These are phyloP conservation scores for Xenopus petersii DNA, from an alignment of 2,797 vertebrate species.

Conservation along the genomic window DNA sequence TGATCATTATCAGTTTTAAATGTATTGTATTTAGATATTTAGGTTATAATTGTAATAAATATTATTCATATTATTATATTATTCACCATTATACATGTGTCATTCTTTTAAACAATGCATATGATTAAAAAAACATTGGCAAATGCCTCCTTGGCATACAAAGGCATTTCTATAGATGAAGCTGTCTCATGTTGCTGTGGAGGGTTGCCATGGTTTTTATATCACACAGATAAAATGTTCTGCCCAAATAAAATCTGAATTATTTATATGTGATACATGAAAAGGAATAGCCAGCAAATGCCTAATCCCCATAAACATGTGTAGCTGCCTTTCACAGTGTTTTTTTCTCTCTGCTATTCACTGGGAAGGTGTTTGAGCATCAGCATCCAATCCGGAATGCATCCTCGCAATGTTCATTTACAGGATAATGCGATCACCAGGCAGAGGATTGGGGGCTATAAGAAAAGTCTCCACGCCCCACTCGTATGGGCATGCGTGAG, in stretches of 20 bases:
- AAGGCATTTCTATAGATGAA: not conserved
- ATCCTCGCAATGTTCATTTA: not conserved
- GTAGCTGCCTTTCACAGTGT: too few species aligned
- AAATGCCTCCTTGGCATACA: not conserved
- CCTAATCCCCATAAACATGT: not conserved
- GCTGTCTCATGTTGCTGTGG: not conserved
- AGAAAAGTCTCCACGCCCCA: constrained; percentile 59
- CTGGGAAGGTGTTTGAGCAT: too few species aligned
- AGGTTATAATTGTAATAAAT: too few species aligned
- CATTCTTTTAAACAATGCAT: too few species aligned
- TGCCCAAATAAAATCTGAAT: not conserved
- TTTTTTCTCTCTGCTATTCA: too few species aligned
- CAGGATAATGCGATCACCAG: constrained; percentile 24
- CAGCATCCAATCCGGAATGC: not conserved
- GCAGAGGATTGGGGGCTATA: constrained; percentile 11
- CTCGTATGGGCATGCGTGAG: constrained; percentile 62
- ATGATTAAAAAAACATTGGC: too few species aligned
- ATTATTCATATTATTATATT: too few species aligned
- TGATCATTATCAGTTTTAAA: too few species aligned
- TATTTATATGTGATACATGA: not conserved
- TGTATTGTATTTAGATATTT: too few species aligned
- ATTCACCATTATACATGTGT: too few species aligned
- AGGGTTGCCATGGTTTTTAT: not conserved
- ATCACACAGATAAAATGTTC: not conserved
- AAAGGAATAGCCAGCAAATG: not conserved